Percentiles rank a stretch among this genome's conserved stretches.
Evolutionary conservation across 2,888 invertebrate genomes (phyloP).

Genomic region (Rhagophthalmus giganteus): DNA sequence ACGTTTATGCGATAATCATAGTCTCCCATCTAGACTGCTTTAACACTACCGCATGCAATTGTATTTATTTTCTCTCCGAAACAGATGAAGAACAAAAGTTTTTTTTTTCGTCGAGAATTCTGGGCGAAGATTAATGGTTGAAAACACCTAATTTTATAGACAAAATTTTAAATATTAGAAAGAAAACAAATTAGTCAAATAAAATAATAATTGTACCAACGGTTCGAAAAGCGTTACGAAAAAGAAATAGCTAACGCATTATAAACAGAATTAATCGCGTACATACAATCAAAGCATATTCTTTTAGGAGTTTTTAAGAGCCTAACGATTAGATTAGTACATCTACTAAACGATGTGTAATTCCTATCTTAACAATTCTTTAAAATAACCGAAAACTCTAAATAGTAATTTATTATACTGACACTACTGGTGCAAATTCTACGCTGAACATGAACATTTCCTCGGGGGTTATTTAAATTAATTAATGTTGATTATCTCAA

Average conservation of each 20-base stretch:
- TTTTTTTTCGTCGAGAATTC: not conserved
- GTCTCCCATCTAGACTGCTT: constrained; percentile 27
- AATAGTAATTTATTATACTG: constrained; percentile 23
- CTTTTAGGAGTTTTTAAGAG: no score
- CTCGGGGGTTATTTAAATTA: constrained; percentile 38
- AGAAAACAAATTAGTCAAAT: not conserved
- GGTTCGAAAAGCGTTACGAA: no score
- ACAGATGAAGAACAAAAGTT: constrained; percentile 1
- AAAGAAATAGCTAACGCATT: no score
- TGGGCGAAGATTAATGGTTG: not conserved
- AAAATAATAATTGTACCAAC: not conserved
- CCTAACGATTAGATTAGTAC: no score
- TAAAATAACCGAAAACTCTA: constrained; percentile 13
- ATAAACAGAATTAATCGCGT: no score
- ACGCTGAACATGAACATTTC: constrained; percentile 24
- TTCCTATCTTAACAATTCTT: not conserved
- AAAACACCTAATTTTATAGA: not conserved
- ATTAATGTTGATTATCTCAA: constrained; percentile 38
- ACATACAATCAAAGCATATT: no score
- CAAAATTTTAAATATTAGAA: no score
- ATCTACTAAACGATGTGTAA: no score
- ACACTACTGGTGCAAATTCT: constrained; percentile 24
- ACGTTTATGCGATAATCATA: constrained; percentile 36
- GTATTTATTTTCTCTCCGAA: not conserved
- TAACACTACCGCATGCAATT: constrained; percentile 12